These are phyloP conservation scores for Pseudomyrmex gracilis DNA, from an alignment of 1,140 invertebrate species.

Conservation along the genomic window DNA sequence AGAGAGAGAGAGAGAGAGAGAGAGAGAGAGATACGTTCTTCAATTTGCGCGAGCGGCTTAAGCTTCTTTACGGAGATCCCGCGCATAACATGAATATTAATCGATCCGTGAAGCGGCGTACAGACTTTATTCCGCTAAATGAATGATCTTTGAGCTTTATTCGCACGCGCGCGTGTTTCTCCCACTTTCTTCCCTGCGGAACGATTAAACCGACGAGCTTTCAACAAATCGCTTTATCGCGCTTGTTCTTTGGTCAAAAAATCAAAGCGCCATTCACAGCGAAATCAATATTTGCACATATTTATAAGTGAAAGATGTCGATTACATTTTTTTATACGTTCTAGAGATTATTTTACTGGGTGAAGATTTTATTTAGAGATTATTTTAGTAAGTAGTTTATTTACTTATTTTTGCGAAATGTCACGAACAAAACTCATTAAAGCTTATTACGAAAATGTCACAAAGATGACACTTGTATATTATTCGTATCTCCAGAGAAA, in stretches of 20 bases:
- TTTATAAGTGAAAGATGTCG: not conserved
- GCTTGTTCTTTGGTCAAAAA: conserved; percentile 1
- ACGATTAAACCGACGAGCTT: conserved; percentile 17
- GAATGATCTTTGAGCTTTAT: conserved; percentile 49
- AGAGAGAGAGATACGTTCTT: conserved; percentile 31
- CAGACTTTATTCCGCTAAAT: conserved; percentile 47
- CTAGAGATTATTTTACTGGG: too few relatives aligned
- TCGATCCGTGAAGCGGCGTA: conserved; percentile 7
- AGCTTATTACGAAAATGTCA: too few relatives aligned
- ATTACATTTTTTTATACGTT: not conserved
- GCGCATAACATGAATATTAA: conserved; percentile 56
- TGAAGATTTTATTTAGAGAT: too few relatives aligned
- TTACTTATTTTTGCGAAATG: too few relatives aligned
- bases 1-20: not conserved
- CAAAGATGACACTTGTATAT: too few relatives aligned
- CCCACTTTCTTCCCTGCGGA: not conserved
- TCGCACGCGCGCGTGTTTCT: not conserved
- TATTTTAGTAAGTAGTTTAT: too few relatives aligned
- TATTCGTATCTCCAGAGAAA: not conserved
- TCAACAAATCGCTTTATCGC: conserved; percentile 36
- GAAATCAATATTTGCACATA: not conserved
- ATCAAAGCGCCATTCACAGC: not conserved
- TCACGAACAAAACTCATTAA: too few relatives aligned
- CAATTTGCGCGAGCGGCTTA: conserved; percentile 50
- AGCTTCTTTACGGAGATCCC: conserved; percentile 44